Base-by-base conservation (phyloP, 2,797 vertebrate species). In the Galagoides demidoff region DNA sequence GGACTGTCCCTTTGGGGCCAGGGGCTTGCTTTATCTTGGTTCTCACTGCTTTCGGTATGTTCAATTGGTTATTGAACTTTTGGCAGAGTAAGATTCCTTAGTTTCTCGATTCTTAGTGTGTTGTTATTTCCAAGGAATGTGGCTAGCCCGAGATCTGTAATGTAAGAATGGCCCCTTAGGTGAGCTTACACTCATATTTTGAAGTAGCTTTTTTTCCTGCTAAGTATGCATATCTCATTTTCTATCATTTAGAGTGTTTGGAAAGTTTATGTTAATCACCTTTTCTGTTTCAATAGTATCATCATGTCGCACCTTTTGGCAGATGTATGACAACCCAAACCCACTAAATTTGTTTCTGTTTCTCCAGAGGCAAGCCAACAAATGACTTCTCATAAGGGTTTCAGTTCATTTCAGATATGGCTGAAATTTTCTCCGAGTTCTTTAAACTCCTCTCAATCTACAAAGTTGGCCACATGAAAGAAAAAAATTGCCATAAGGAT, bases 201-300 rank as follows among this genome's bases (percentile, higher is more conserved):
- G 66, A 93, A 89, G 22, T 34, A 88, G 3, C 2, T 17, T 87
- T 70, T 1, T 27, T 92, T 93, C 13, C n/a, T 25, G 49, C 49
- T 74, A 88, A 88, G 10, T 61, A 77, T 49, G 0, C 6, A 81
- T 81, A 91, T 84, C 29, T 29, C 25, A 64, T 81, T 86, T 92
- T 76, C 25, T 55, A 31, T 55, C 25, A 87, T 70, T 85, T 27
- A 3, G 11, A n/a, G 1, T 83, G 2, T 78, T 87, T 70, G n/a
- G 29, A 64, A 89, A 68, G 20, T 92, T 81, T 17, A 95, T 78
- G 68, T 97, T 22, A 31, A 85, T 91, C n/a, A 94, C 31, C 12
- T 87, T 90, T 77, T 85, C 22, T 85, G 29, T 66, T 90, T 76
- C 23, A 85, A 66, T 85, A 52, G 70, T 90, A 45, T 45, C 14